A percentile compares a stretch with the other conserved stretches of the same genome.
These are phyloP conservation scores for Pyrgus malvae DNA, from an alignment of 2,888 invertebrate genomes.

Conservation along the genomic window DNA sequence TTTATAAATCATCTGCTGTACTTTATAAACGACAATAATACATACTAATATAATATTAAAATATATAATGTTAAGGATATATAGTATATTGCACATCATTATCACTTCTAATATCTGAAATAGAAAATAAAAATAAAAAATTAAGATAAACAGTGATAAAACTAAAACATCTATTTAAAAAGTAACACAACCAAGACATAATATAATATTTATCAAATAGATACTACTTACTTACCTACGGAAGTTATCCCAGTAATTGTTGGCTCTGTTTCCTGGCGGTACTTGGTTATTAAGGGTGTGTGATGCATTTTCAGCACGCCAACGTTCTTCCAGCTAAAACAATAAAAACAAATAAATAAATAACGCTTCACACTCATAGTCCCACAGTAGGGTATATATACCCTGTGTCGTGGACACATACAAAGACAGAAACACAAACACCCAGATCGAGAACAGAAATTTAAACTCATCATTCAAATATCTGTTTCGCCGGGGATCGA, in stretches of 20 bases:
- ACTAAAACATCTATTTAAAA: not conserved
- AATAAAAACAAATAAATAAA: not conserved
- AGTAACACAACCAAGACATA: not conserved
- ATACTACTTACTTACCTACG: conserved; percentile 87
- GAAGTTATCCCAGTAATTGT: conserved; percentile 97
- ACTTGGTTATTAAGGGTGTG: conserved; percentile 93
- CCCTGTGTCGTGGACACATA: too few species aligned
- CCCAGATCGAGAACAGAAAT: too few species aligned
- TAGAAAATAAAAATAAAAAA: conserved; percentile 38
- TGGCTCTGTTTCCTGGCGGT: conserved; percentile 93
- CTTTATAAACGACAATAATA: not conserved
- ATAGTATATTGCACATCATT: conserved; percentile 1
- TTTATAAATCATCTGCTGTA: conserved; percentile 35
- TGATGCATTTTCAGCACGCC: conserved; percentile 71
- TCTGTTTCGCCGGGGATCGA: too few species aligned
- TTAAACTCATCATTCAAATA: too few species aligned
- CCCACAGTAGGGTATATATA: too few species aligned
- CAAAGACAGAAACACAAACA: too few species aligned
- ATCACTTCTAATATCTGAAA: conserved; percentile 69
- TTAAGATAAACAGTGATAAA: not conserved
- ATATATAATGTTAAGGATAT: too few species aligned
- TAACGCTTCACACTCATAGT: too few species aligned
- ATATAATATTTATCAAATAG: too few species aligned
- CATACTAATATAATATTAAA: conserved; percentile 6
- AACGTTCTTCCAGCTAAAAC: conserved; percentile 75